Percentiles rank a stretch among this genome's conserved stretches.
These are phyloP conservation scores for Actinia equina DNA, from an alignment of 64 coral and sea anemone species.

Conservation along the genomic window DNA sequence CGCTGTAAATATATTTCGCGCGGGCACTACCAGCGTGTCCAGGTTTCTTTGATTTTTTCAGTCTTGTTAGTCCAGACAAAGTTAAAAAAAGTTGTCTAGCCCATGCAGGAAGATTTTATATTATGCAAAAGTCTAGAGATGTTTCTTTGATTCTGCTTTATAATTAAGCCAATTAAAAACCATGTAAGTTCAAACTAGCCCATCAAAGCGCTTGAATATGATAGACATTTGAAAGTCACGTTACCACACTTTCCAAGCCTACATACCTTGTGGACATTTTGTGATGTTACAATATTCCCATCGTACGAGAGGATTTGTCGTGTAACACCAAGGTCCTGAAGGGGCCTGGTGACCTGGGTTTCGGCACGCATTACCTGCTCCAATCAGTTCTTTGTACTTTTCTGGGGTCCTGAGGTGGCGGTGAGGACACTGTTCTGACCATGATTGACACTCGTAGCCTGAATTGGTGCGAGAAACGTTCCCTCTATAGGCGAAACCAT, in stretches of 20 bases:
- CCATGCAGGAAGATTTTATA: too few relatives aligned
- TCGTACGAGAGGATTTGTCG: constrained; percentile 45
- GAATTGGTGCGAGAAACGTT: constrained; percentile 61
- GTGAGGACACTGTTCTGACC: constrained; percentile 70
- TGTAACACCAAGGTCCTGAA: constrained; percentile 81
- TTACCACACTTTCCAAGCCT: background rate
- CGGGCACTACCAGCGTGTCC: too few relatives aligned
- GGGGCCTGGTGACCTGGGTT: constrained; percentile 76
- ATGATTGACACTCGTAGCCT: constrained; percentile 60
- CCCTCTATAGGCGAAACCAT: constrained; percentile 58
- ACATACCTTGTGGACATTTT: constrained; percentile 21
- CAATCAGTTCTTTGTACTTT: constrained; percentile 58
- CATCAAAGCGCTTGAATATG: too few relatives aligned
- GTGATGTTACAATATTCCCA: constrained; percentile 71
- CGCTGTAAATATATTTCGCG: too few relatives aligned
- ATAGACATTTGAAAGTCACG: too few relatives aligned
- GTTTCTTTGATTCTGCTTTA: too few relatives aligned
- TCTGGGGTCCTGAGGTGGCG: constrained; percentile 44
- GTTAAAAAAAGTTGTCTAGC: too few relatives aligned
- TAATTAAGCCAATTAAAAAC: too few relatives aligned
- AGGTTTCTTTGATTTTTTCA: too few relatives aligned
- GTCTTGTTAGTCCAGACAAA: too few relatives aligned
- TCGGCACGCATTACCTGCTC: constrained; percentile 76
- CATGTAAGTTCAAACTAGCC: too few relatives aligned
- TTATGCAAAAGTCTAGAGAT: too few relatives aligned